Evolutionary conservation across 2,113 vertebrate genomes (phyloP).

Genomic region (Australoheros scitulus): DNA sequence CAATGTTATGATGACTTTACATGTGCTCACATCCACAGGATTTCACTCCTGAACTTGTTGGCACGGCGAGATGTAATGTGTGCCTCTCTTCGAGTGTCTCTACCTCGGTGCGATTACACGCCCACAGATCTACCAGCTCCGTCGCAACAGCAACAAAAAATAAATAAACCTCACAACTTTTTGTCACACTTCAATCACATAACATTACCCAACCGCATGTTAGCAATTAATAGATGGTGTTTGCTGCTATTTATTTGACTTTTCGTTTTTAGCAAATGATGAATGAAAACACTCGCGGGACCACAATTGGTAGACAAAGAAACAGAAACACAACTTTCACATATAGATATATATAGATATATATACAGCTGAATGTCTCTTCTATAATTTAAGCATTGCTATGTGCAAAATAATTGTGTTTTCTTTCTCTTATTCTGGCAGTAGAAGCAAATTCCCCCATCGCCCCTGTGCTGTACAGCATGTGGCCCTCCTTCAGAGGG

Average conservation of each 20-base stretch:
- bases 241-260: slow-evolving; percentile 65
- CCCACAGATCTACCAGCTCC: slow-evolving; percentile 75
- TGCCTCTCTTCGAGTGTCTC: slow-evolving; percentile 68
- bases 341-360: not conserved
- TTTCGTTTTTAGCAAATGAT: slow-evolving; percentile 47
- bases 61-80: slow-evolving; percentile 70
- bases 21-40: slow-evolving; percentile 75
- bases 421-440: slow-evolving; percentile 58
- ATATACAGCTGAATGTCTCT: not conserved
- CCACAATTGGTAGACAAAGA: slow-evolving; percentile 17
- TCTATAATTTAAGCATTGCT: slow-evolving; percentile 1
- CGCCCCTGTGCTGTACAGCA: slow-evolving; percentile 69
- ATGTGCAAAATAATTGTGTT: slow-evolving; percentile 22
- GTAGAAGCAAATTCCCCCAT: slow-evolving; percentile 58
- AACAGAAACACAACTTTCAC: not conserved
- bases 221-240: slow-evolving; percentile 71
- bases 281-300: slow-evolving; percentile 39
- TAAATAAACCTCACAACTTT: slow-evolving; percentile 76
- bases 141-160: slow-evolving; percentile 69
- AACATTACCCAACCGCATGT: slow-evolving; percentile 71
- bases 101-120: slow-evolving; percentile 77
- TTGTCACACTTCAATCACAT: slow-evolving; percentile 80
- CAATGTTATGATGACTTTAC: slow-evolving; percentile 80
- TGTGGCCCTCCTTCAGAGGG: slow-evolving; percentile 75
- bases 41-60: slow-evolving; percentile 78